These are phyloP conservation scores for Channa maculata DNA, from an alignment of 2,113 vertebrate species.

Conservation along the genomic window DNA sequence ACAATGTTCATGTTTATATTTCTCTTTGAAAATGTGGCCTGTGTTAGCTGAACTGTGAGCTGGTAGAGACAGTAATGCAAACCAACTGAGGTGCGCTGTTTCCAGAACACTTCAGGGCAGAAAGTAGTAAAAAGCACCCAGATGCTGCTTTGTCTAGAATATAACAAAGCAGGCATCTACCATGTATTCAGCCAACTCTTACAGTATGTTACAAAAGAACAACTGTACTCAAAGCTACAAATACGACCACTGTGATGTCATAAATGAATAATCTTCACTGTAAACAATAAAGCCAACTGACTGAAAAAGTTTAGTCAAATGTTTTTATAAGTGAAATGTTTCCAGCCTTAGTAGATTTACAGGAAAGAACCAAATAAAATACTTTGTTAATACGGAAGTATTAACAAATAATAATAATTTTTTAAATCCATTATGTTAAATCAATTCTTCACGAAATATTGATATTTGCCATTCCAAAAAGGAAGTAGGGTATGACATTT, in stretches of 20 bases:
- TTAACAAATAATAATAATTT: too few relatives aligned
- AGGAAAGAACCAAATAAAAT: too few relatives aligned
- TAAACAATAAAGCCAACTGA: too few relatives aligned
- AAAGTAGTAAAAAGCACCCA: slow-evolving; percentile 15
- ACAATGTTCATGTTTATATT: not conserved
- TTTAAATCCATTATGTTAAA: too few relatives aligned
- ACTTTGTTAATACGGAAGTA: too few relatives aligned
- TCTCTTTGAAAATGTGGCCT: slow-evolving; percentile 15
- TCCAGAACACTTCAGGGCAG: slow-evolving; percentile 6
- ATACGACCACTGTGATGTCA: not conserved
- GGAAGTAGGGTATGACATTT: too few relatives aligned
- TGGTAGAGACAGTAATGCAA: slow-evolving; percentile 10
- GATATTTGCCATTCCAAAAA: too few relatives aligned
- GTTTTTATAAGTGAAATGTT: not conserved
- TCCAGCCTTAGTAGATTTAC: not conserved
- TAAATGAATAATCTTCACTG: not conserved
- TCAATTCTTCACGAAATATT: too few relatives aligned
- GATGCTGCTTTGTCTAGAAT: slow-evolving; percentile 7
- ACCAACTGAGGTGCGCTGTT: slow-evolving; percentile 13
- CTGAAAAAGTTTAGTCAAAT: too few relatives aligned
- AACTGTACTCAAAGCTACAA: too few relatives aligned
- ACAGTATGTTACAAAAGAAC: too few relatives aligned
- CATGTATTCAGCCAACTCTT: not conserved
- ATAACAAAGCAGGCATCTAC: slow-evolving; percentile 3
- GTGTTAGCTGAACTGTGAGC: not conserved